These are phyloP conservation scores for Chironex yamaguchii DNA, from an alignment of 30 jellyfish, hydroid and myxozoan species.

Conservation along the genomic window DNA sequence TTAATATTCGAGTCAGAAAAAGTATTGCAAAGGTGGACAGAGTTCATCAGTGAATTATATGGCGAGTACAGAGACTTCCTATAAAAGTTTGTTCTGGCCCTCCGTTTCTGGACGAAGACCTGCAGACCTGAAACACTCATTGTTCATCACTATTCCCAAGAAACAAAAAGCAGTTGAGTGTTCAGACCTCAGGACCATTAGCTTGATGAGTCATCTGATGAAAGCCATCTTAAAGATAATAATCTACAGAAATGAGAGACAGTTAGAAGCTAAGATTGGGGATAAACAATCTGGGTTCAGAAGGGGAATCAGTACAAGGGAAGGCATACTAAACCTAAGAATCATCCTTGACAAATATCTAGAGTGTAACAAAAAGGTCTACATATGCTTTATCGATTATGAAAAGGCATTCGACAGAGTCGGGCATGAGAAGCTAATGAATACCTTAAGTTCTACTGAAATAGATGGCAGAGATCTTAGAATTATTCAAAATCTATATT, in stretches of 20 bases:
- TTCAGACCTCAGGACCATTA: conserved; percentile 8
- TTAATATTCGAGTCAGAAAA: not conserved
- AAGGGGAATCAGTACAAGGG: conserved; percentile 14
- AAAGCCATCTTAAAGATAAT: not conserved
- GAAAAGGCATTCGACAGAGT: not conserved
- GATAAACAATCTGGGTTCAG: conserved; percentile 5
- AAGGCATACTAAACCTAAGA: conserved; percentile 4
- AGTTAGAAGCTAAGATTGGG: not conserved
- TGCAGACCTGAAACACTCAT: not conserved
- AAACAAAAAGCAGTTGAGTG: conserved; percentile 27
- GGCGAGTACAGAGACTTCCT: not conserved
- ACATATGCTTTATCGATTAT: conserved; percentile 27
- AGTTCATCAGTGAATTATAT: not conserved
- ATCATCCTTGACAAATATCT: not conserved
- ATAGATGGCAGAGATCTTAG: too few species aligned
- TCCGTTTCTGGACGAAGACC: not conserved
- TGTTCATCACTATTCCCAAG: conserved; percentile 21
- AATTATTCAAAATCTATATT: too few species aligned
- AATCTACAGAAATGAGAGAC: not conserved
- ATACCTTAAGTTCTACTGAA: too few species aligned
- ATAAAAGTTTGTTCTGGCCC: not conserved
- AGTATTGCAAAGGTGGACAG: not conserved
- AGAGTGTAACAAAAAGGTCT: not conserved
- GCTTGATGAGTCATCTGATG: conserved; percentile 19
- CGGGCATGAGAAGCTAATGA: not conserved